Conservation (phyloP, 2,888 invertebrate species). For the Acrobasis consociella region DNA sequence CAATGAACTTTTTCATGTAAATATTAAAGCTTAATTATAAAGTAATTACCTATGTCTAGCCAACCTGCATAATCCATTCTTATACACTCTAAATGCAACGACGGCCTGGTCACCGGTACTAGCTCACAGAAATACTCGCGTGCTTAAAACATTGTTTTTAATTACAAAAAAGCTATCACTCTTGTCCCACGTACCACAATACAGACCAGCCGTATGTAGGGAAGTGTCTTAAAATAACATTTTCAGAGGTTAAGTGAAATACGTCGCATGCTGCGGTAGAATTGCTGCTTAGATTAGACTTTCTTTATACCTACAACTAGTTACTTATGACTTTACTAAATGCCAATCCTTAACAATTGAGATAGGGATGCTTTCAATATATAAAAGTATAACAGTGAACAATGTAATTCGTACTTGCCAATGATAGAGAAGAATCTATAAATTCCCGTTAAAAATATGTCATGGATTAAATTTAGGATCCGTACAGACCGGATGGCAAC, state of each 20-base stretch:
- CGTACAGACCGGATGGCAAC: no score
- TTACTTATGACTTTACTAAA: conserved; percentile 2
- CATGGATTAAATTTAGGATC: neutral
- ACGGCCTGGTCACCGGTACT: conserved; percentile 22
- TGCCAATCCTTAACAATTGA: neutral
- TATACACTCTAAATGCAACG: conserved; percentile 47
- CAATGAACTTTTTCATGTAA: neutral
- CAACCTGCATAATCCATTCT: conserved; percentile 29
- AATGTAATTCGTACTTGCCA: neutral
- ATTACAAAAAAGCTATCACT: neutral
- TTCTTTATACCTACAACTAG: neutral
- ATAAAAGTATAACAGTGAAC: no score
- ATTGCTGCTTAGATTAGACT: no score
- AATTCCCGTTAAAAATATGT: neutral
- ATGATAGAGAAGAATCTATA: neutral
- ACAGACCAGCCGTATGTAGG: no score
- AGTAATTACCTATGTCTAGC: neutral
- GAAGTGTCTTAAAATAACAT: no score
- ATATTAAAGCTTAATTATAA: neutral
- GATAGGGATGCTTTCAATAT: no score
- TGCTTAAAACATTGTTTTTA: neutral
- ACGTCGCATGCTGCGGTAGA: no score
- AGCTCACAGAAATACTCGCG: neutral
- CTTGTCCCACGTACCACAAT: no score
- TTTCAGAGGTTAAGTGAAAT: no score